Percentiles rank a stretch among this genome's conserved stretches.
Evolutionary conservation across 1,140 invertebrate species (phyloP).

Genomic region (Bombus confusus): DNA sequence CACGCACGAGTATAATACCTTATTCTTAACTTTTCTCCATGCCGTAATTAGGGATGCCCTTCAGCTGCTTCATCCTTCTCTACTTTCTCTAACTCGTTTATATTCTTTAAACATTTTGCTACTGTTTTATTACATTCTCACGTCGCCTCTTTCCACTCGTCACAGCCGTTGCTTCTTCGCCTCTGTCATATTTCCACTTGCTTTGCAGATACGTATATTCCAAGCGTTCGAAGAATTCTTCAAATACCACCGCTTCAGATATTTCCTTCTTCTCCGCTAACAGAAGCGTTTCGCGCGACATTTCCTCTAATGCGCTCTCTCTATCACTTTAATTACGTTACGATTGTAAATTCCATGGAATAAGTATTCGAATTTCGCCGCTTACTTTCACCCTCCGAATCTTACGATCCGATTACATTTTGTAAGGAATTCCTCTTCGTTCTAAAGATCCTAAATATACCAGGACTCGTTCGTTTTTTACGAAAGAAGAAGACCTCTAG

Average conservation of each 20-base stretch:
- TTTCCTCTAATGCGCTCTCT: background rate
- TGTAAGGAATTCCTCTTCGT: background rate
- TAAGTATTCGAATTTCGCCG: background rate
- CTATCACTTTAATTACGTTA: background rate
- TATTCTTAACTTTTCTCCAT: no score
- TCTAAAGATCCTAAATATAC: background rate
- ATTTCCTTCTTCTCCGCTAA: background rate
- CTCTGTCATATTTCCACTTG: background rate
- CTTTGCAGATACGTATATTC: background rate
- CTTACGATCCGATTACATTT: background rate
- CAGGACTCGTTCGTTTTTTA: background rate
- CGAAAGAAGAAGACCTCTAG: background rate
- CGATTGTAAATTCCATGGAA: background rate
- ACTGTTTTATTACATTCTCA: conserved; percentile 1
- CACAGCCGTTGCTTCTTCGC: background rate
- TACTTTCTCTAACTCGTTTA: background rate
- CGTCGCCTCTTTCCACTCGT: background rate
- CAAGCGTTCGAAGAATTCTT: background rate
- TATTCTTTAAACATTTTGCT: background rate
- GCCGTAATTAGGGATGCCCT: no score
- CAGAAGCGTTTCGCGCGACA: background rate
- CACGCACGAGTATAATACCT: no score
- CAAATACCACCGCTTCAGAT: background rate
- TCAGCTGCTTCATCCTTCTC: background rate
- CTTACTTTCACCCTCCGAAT: rapidly evolving